Conservation (phyloP, 1,140 invertebrate species). For the Bradynema listronoti region DNA sequence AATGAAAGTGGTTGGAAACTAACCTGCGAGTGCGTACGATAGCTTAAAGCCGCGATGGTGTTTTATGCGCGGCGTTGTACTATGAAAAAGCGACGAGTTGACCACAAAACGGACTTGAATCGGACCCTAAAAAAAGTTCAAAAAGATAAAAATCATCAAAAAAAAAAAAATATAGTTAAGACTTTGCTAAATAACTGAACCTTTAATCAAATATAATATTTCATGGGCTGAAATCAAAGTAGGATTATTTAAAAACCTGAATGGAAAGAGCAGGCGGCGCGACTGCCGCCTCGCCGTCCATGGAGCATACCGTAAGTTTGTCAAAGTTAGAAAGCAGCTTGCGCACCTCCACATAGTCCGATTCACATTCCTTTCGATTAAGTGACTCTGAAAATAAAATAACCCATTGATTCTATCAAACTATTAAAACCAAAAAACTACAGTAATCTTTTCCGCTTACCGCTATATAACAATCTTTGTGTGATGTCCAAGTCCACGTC, state of each 20-base stretch:
- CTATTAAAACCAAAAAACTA: background rate
- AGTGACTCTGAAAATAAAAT: constrained; percentile 30
- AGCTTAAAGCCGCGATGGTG: constrained; percentile 44
- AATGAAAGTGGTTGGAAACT: background rate
- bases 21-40: constrained; percentile 38
- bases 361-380: constrained; percentile 28
- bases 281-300: constrained; percentile 2
- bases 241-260: constrained; percentile 23
- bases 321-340: constrained; percentile 36
- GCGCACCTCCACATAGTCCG: constrained; percentile 51
- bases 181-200: no score
- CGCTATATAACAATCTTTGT: background rate
- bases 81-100: constrained; percentile 30
- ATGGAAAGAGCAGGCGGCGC: constrained; percentile 35
- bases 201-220: no score
- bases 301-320: constrained; percentile 32
- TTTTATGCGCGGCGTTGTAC: constrained; percentile 21
- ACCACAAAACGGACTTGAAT: constrained; percentile 47
- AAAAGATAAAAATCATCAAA: no score
- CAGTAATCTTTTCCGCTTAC: background rate
- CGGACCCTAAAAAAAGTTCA: constrained; percentile 39
- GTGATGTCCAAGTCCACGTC: constrained; percentile 43
- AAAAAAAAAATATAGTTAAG: no score
- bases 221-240: no score
- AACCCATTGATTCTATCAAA: no score